Evolutionary conservation across 2,113 vertebrate genomes (phyloP), one percentile per base, ranked within the genome.

Genomic region (Anguilla rostrata): DNA sequence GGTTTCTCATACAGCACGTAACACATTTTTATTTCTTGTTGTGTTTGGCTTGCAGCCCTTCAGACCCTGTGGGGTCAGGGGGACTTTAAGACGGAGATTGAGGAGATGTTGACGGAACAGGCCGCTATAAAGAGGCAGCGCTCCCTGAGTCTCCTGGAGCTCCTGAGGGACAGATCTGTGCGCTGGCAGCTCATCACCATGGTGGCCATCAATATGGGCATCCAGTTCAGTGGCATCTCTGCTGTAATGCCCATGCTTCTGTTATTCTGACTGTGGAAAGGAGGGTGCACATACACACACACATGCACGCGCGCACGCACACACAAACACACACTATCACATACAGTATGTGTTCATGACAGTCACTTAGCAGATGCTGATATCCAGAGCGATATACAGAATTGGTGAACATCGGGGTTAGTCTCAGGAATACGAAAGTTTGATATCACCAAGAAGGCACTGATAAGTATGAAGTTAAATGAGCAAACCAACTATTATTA

Each of bases 71-170:
- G 95, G 95, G 95, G 95, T 18, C 46, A 81, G 14, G 94, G 94
- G 0, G 93, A 95, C 15, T 96, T 94, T 84, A 92, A 92, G 15
- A 39, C 92, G 83, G 95, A 96, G 88, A 95, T 96, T 78, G 92
- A 95, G 0, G 97, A 98, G 90, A 95, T 98, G 95, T 56, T 95
- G 89, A 89, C 86, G 0, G 97, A 99, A 71, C 95, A 96, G 88
- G 87, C 83, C 0, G 92, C 94, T 14, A 92, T 94, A 12, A 89
- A 91, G 82, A 94, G 93, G 0, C 87, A 91, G 78, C 90, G 78
- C 0, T 87, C 89, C 0, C 94, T 92, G 91, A 94, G 88, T 39
- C 86, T 92, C 0, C 92, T 96, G 93, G 94, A 96, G 86, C 92
- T 98, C 6, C 87, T 98, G 78, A 87, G 41, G 86, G 95, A 95